Percentiles rank a stretch among this genome's conserved stretches.
These are phyloP conservation scores for Aleadryas rufinucha DNA, from an alignment of 2,113 vertebrate species.

Conservation along the genomic window DNA sequence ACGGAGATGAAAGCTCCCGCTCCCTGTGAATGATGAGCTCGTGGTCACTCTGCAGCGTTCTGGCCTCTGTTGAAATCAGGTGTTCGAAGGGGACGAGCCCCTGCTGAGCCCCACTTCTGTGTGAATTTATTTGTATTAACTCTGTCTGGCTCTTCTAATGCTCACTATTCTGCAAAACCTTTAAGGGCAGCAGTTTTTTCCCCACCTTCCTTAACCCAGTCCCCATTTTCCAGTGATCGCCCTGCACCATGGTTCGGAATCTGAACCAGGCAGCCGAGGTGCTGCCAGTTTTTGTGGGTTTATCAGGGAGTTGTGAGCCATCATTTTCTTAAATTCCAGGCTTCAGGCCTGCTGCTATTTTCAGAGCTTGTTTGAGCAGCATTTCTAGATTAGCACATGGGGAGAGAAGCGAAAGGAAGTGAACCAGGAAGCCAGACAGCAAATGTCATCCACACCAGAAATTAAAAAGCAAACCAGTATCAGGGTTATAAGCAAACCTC, in stretches of 20 bases:
- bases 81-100: not conserved
- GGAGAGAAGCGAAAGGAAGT: not conserved
- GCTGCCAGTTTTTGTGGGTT: not conserved
- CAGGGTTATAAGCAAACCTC: not conserved
- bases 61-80: not conserved
- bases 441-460: not conserved
- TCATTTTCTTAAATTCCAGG: not conserved
- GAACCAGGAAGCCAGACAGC: not conserved
- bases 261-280: not conserved
- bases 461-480: not conserved
- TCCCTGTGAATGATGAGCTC: not conserved
- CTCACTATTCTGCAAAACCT: not conserved
- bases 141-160: not conserved
- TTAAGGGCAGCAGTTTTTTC: not conserved
- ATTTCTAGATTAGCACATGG: not conserved
- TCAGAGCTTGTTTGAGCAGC: not conserved
- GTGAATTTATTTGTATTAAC: not conserved
- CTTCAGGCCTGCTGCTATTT: not conserved
- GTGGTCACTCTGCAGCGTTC: not conserved
- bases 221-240: not conserved
- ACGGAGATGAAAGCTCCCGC: not conserved
- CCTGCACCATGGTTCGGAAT: not conserved
- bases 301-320: not conserved
- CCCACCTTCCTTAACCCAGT: not conserved
- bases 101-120: not conserved